Percentiles rank a stretch among this genome's conserved stretches.
These are phyloP conservation scores for Smutsia gigantea DNA, from an alignment of 2,797 vertebrate genomes.

Conservation along the genomic window DNA sequence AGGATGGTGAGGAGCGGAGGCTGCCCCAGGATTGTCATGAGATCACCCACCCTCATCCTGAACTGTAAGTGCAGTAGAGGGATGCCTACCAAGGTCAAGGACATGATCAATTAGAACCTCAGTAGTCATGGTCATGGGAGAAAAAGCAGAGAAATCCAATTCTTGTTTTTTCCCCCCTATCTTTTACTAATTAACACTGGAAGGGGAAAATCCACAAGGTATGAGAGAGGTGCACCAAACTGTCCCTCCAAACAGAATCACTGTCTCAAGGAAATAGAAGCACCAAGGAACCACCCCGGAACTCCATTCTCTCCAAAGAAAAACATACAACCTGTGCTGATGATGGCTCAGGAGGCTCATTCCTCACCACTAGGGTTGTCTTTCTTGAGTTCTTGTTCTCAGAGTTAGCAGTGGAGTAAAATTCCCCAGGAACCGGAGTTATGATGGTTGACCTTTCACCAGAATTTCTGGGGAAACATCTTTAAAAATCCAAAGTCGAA, in stretches of 20 bases:
- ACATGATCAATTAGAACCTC: background rate
- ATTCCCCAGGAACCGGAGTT: background rate
- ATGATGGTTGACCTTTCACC: background rate
- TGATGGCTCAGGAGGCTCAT: accelerated
- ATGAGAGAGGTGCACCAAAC: accelerated
- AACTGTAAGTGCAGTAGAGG: accelerated
- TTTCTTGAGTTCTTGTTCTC: background rate
- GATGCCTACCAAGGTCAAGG: accelerated
- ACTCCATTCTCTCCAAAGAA: background rate
- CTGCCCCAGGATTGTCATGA: accelerated
- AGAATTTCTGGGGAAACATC: background rate
- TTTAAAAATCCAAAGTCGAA: background rate
- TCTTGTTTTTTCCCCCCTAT: background rate
- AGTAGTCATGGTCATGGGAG: accelerated
- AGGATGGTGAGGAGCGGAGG: background rate
- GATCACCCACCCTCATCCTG: accelerated
- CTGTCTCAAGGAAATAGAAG: background rate
- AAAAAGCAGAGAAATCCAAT: background rate
- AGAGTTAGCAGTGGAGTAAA: too few relatives aligned
- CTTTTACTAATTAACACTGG: background rate
- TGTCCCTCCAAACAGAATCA: background rate
- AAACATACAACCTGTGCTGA: accelerated
- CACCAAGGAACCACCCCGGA: accelerated
- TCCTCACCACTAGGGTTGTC: accelerated
- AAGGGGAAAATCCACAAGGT: background rate